Percentiles rank a stretch among this genome's conserved stretches.
Evolutionary conservation across 2,113 vertebrate species (phyloP).

Genomic region (Mastomys coucha): DNA sequence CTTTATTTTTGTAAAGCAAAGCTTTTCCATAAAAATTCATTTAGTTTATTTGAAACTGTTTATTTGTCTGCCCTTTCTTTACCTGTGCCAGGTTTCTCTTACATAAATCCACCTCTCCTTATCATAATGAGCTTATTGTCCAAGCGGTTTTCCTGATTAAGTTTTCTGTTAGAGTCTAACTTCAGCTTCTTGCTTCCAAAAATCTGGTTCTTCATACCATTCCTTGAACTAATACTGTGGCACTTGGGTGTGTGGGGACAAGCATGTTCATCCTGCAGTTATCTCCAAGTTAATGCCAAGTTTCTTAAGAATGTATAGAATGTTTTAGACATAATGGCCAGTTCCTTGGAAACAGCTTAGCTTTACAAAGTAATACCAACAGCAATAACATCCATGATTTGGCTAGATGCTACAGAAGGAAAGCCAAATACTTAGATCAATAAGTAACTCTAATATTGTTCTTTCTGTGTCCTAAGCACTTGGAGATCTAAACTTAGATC

Average conservation of each 20-base stretch:
- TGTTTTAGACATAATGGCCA: background rate
- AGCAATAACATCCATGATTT: background rate
- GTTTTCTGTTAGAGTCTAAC: background rate
- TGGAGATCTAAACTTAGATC: background rate
- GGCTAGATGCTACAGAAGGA: background rate
- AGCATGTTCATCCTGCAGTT: background rate
- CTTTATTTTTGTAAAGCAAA: background rate
- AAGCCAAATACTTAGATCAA: background rate
- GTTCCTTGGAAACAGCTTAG: slow-evolving; percentile 45
- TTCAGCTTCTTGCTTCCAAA: background rate
- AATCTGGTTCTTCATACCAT: background rate
- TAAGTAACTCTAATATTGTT: background rate
- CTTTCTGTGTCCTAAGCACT: background rate
- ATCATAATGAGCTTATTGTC: background rate
- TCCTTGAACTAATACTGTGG: background rate
- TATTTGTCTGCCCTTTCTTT: background rate
- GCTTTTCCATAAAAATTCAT: background rate
- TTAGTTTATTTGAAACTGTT: background rate
- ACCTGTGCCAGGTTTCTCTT: background rate
- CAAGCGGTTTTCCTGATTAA: background rate
- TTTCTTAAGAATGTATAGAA: background rate
- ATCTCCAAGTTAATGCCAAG: background rate
- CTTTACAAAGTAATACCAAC: background rate
- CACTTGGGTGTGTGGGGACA: background rate
- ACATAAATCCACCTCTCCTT: background rate